A percentile compares a stretch with the other conserved stretches of the same genome.
Evolutionary conservation across 2,888 invertebrate species (phyloP).

Genomic region (Mythimna vitellina): DNA sequence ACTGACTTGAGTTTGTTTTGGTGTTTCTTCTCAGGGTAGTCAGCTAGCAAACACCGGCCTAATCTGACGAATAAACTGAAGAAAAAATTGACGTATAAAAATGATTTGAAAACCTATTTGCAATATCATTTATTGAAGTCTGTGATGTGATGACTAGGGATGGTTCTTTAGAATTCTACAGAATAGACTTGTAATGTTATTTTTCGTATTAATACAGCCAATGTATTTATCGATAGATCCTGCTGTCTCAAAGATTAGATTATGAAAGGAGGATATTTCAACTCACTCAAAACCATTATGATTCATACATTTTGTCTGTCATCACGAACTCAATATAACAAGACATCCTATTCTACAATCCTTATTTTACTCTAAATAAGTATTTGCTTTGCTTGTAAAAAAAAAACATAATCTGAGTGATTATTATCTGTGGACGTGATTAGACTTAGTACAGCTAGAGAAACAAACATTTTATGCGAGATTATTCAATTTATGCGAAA

Average conservation of each 20-base stretch:
- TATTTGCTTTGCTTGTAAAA: constrained; percentile 77
- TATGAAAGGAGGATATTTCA: not conserved
- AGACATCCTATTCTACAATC: constrained; percentile 45
- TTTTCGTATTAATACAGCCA: no score
- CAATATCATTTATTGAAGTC: no score
- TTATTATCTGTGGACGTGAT: constrained; percentile 77
- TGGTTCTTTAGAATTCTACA: no score
- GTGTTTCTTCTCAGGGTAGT: no score
- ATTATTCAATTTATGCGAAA: constrained; percentile 17
- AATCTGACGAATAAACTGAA: no score
- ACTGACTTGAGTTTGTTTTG: no score
- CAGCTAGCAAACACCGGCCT: no score
- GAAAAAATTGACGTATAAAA: no score
- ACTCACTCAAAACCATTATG: not conserved
- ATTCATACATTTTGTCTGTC: constrained; percentile 20
- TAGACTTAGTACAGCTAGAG: constrained; percentile 51
- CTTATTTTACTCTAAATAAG: constrained; percentile 76
- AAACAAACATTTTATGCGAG: constrained; percentile 5
- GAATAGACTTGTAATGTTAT: no score
- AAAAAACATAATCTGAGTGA: constrained; percentile 74
- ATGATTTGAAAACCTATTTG: no score
- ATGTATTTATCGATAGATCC: not conserved
- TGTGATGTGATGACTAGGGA: no score
- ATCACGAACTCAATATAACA: constrained; percentile 7
- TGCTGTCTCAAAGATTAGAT: constrained; percentile 11